Conservation (phyloP, 2,888 invertebrate genomes). For the Bugulina stolonifera region DNA sequence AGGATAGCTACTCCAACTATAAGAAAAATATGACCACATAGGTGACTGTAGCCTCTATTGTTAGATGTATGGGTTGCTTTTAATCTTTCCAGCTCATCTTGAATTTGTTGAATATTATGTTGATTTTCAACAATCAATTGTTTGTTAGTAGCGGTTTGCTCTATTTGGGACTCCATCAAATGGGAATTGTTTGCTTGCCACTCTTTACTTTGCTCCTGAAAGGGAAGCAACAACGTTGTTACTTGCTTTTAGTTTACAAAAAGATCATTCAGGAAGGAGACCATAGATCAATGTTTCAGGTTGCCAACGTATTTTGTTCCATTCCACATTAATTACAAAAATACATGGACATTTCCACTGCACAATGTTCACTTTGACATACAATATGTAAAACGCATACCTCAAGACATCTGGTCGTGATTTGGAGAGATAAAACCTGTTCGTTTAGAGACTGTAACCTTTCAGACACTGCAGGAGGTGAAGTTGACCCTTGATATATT, state of each 20-base stretch:
- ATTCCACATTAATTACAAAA: too few species aligned
- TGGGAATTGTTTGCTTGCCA: constrained; percentile 17
- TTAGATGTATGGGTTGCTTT: neutral
- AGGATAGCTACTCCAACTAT: neutral
- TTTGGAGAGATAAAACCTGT: neutral
- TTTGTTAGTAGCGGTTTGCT: neutral
- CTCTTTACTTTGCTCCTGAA: constrained; percentile 18
- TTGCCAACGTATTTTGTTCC: too few species aligned
- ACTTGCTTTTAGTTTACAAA: too few species aligned
- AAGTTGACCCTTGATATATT: neutral
- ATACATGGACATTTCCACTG: too few species aligned
- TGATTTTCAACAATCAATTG: constrained; percentile 14
- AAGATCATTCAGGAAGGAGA: too few species aligned
- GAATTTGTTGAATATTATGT: neutral
- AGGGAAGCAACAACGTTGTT: too few species aligned
- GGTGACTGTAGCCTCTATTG: too few species aligned
- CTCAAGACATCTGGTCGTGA: constrained; percentile 11
- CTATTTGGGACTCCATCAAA: neutral
- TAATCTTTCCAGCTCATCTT: neutral
- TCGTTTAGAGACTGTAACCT: neutral
- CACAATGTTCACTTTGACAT: too few species aligned
- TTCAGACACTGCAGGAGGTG: neutral
- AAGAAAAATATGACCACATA: neutral
- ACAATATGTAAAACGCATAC: too few species aligned
- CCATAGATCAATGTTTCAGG: neutral